phyloP scores from a whole-genome alignment of 2,797 vertebrate species.

The Chelmon rostratus region DNA sequence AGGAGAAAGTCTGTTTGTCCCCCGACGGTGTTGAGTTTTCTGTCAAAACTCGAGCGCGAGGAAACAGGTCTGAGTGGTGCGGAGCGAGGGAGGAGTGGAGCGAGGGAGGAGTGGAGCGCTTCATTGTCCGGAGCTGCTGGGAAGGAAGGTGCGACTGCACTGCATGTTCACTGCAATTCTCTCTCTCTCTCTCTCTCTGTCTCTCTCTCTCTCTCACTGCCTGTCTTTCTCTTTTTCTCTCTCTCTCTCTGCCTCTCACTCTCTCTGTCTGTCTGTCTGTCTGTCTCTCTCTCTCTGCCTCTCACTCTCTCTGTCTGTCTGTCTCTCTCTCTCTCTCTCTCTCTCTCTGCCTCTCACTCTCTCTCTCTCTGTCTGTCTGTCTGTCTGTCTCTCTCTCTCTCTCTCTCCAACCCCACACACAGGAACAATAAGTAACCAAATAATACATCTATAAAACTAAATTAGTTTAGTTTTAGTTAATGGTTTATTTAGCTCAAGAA shows the following conservation, averaged over 20 bases:
- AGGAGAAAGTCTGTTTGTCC: neutral
- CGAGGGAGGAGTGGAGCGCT: neutral
- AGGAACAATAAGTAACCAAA: too few relatives aligned
- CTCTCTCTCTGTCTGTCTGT: neutral
- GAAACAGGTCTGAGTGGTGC: conserved; percentile 25
- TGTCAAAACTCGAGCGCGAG: neutral
- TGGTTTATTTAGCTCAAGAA: too few relatives aligned
- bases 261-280: neutral
- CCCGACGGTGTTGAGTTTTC: neutral
- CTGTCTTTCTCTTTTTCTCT: neutral
- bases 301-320: neutral
- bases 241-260: neutral
- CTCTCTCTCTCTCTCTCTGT: conserved; percentile 25
- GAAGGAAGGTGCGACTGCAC: conserved; percentile 52
- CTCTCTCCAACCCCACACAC: neutral
- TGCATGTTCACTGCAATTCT: conserved; percentile 21
- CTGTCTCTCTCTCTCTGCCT: neutral
- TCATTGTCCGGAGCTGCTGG: conserved; percentile 10
- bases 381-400: conserved; percentile 3
- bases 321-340: neutral
- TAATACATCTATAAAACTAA: too few relatives aligned
- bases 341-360: neutral
- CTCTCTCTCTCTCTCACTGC: conserved; percentile 13
- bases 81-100: neutral
- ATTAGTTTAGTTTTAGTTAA: too few relatives aligned